These are phyloP conservation scores for Cacatua alba DNA, from an alignment of 2,113 vertebrate species.

Conservation along the genomic window DNA sequence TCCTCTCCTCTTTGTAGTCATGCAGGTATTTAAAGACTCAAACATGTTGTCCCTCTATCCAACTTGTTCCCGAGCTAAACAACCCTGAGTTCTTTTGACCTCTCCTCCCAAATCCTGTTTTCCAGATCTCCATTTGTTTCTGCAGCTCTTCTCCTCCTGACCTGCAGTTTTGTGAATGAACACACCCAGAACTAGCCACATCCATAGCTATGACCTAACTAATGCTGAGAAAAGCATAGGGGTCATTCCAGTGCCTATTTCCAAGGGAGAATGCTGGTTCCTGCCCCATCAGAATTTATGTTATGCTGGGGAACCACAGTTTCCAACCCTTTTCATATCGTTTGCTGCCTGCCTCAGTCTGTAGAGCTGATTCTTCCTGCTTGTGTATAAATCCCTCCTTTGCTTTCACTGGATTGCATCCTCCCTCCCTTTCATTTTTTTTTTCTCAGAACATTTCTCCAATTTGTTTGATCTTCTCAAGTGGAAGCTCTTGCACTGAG, in stretches of 20 bases:
- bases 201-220: background rate
- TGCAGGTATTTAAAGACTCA: background rate
- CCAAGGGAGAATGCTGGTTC: background rate
- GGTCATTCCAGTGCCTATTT: background rate
- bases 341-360: background rate
- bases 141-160: background rate
- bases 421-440: background rate
- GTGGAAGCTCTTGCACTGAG: constrained; percentile 51
- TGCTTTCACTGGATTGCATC: constrained; percentile 25
- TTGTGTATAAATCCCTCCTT: background rate
- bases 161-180: background rate
- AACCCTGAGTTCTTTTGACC: background rate
- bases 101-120: background rate
- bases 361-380: background rate
- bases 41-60: background rate
- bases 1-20: background rate
- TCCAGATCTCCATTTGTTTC: background rate
- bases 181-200: background rate
- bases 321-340: background rate
- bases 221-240: background rate
- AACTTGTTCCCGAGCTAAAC: background rate
- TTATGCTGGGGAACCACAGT: background rate
- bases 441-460: constrained; percentile 26
- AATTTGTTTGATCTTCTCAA: constrained; percentile 67
- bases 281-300: background rate